Evolutionary conservation across 1,140 invertebrate genomes (phyloP).

Genomic region (Hyles vespertilio): DNA sequence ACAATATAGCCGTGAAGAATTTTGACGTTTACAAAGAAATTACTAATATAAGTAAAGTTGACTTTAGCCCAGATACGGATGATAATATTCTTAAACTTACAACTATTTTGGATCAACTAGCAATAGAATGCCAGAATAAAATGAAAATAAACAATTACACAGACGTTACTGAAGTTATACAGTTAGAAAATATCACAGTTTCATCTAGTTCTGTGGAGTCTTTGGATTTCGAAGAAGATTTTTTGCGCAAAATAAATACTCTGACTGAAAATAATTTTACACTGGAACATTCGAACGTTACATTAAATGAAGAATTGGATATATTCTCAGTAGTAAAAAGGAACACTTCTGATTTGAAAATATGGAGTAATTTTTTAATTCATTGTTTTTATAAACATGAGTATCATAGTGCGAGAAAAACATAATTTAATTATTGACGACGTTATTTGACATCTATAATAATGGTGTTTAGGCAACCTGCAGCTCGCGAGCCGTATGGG

Average conservation of each 20-base stretch:
- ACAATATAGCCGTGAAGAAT: slow-evolving; percentile 13
- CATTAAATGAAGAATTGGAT: background rate
- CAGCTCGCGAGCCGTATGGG: too few species aligned
- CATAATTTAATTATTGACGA: background rate
- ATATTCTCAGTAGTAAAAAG: slow-evolving; percentile 2
- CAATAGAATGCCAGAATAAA: background rate
- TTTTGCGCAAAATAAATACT: slow-evolving; percentile 14
- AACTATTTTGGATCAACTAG: slow-evolving; percentile 1
- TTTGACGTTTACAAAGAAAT: slow-evolving; percentile 8
- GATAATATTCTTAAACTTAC: background rate
- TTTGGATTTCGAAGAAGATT: slow-evolving; percentile 5
- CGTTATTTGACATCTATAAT: too few species aligned
- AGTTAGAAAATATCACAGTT: background rate
- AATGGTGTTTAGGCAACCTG: too few species aligned
- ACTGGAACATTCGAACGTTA: background rate
- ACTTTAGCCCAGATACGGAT: background rate
- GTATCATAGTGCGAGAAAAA: background rate
- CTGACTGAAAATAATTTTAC: slow-evolving; percentile 10
- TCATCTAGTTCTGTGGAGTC: background rate
- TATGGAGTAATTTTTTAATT: slow-evolving; percentile 14
- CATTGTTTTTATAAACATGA: background rate
- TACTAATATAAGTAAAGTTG: slow-evolving; percentile 5
- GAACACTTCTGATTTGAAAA: slow-evolving; percentile 9
- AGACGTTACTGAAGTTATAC: background rate
- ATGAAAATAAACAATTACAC: background rate